These are phyloP conservation scores for Saguinus imperator DNA, from an alignment of 2,113 vertebrate species.

Conservation along the genomic window DNA sequence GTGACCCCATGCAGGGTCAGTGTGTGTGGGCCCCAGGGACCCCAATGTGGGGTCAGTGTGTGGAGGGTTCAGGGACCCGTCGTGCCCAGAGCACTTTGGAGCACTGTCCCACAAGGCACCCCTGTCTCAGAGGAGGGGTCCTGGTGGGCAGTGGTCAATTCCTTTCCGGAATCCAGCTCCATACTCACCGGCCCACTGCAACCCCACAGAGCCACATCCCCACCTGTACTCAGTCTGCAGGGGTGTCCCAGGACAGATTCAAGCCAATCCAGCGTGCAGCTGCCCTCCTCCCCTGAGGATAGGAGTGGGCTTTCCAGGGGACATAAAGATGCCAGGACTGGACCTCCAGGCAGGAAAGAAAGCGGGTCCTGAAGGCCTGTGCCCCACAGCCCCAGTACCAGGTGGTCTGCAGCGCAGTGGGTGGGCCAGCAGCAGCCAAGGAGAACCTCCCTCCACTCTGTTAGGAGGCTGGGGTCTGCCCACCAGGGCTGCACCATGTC, in stretches of 20 bases:
- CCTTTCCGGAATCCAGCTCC: background rate
- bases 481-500: background rate
- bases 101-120: background rate
- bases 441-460: too few relatives aligned
- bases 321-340: background rate
- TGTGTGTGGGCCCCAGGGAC: too few relatives aligned
- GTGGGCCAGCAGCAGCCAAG: too few relatives aligned
- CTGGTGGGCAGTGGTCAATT: accelerated
- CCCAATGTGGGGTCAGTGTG: too few relatives aligned
- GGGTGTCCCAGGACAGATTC: too few relatives aligned
- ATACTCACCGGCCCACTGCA: too few relatives aligned
- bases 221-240: background rate
- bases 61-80: accelerated
- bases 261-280: background rate
- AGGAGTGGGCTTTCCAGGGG: background rate
- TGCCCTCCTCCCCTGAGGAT: background rate
- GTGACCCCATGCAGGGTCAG: too few relatives aligned
- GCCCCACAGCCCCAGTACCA: background rate
- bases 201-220: background rate
- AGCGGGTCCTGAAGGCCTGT: too few relatives aligned
- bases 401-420: accelerated
- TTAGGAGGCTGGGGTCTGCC: background rate
- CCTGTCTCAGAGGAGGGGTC: background rate
- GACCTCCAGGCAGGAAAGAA: background rate
- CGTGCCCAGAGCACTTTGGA: background rate